Conservation (phyloP, 2,113 vertebrate genomes). For the Microtus richardsoni region DNA sequence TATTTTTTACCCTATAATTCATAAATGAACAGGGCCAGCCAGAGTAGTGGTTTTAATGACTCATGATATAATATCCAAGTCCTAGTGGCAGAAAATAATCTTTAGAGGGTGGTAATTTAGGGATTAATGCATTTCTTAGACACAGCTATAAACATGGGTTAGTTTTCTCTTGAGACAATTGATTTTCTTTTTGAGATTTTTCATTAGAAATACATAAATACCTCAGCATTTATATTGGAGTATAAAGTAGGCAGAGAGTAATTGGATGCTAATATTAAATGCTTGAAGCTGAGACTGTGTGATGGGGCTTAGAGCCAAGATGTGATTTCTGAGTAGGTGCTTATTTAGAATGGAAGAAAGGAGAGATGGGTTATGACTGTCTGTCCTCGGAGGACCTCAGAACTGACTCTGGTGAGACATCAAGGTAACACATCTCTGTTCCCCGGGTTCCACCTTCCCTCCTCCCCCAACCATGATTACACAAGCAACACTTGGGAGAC, state of each 20-base stretch:
- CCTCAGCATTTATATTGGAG: neutral
- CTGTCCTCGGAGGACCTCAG: neutral
- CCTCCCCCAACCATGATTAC: conserved; percentile 15
- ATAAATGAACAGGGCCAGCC: neutral
- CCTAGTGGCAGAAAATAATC: neutral
- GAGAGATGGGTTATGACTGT: neutral
- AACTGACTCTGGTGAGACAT: neutral
- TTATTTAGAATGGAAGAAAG: neutral
- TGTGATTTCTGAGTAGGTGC: neutral
- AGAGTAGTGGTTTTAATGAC: conserved; percentile 54
- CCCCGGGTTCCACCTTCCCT: neutral
- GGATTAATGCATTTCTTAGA: conserved; percentile 46
- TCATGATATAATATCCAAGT: neutral
- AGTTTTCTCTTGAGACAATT: conserved; percentile 12
- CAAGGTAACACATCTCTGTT: neutral
- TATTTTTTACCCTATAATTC: conserved; percentile 43
- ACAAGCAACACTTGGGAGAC: conserved; percentile 51
- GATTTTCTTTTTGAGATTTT: neutral
- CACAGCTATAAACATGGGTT: neutral
- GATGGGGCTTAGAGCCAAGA: neutral
- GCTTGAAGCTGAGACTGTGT: neutral
- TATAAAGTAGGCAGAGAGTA: neutral
- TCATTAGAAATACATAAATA: neutral
- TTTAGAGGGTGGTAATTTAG: conserved; percentile 19
- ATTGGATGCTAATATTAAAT: neutral